Evolutionary conservation across 2,888 invertebrate genomes (phyloP), one percentile per base, ranked within the genome.

Genomic region (Amphiduros pacificus): DNA sequence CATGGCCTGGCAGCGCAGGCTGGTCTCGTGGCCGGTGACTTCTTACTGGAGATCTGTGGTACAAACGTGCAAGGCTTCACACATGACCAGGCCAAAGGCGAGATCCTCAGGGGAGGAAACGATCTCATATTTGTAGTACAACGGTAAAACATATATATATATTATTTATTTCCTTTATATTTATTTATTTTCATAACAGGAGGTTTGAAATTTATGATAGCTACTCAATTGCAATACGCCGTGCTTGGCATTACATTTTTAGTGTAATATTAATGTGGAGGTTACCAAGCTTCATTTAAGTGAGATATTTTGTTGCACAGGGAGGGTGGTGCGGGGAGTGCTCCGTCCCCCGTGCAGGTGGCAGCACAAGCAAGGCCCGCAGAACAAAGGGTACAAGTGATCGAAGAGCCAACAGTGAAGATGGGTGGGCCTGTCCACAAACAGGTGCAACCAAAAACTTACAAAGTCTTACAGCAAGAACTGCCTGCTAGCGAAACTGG

Each of bases 401-500:
- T 64, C 51, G 70, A 69, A 48, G 65, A 71, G 70, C 70, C 74
- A 65, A 54, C 67, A 49, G 60, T 68, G 62, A 74, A 73, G 36
- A 59, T 75, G 60, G 76, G 74, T 17, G 78, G 77, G 1, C 70
- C 73, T 22, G 73, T 68, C 9, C 81, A 71, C 71, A 74, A 78
- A 63, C 72, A 79, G 49, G 77, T 81, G n/a, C 71, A 70, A 40
- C 77, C 78, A 17, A 81, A 80, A 66, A 79, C 81, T 29, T 81
- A 77, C 69, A 68, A 78, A 64, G 73, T 79, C 24, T 68, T 80
- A 52, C 73, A 80, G 62, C 71, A 72, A 22, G 77, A 80, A 64
- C 63, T 79, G 29, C 71, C 65, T 17, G 56, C 57, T 24, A 29
- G 31, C 20, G 64, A 60, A 49, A 41, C 61, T 26, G 60, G 54